These are phyloP conservation scores for Ailurus styani DNA, from an alignment of 2,113 vertebrate genomes.

Conservation along the genomic window DNA sequence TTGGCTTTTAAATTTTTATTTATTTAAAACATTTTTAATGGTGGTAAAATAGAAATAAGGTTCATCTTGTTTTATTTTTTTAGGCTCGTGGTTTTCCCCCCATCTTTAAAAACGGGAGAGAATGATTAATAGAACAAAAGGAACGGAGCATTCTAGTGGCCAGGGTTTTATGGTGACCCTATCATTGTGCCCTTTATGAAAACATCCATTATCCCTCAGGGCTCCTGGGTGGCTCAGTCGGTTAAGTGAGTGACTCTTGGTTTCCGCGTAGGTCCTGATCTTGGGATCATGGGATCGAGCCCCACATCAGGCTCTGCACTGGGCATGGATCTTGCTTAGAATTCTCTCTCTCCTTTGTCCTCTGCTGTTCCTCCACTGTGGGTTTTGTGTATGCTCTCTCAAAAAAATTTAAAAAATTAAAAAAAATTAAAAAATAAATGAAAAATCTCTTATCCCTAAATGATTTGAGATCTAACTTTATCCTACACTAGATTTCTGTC, in stretches of 20 bases:
- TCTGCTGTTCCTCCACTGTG: too few species aligned
- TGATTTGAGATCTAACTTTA: background rate
- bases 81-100: background rate
- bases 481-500: background rate
- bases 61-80: background rate
- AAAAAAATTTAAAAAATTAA: too few species aligned
- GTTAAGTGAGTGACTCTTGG: background rate
- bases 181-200: too few species aligned
- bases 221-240: background rate
- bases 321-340: too few species aligned
- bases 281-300: rapidly evolving
- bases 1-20: background rate
- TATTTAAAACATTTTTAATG: background rate
- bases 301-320: background rate
- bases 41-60: background rate
- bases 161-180: rapidly evolving
- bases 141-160: background rate
- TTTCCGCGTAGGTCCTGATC: background rate
- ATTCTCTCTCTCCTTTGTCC: too few species aligned
- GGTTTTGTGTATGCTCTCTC: background rate
- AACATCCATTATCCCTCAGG: background rate
- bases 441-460: background rate
- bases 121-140: too few species aligned
- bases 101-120: background rate
- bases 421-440: too few species aligned